phyloP scores from a whole-genome alignment of 2,888 invertebrate species.

The Marasmarcha lunaedactyla region DNA sequence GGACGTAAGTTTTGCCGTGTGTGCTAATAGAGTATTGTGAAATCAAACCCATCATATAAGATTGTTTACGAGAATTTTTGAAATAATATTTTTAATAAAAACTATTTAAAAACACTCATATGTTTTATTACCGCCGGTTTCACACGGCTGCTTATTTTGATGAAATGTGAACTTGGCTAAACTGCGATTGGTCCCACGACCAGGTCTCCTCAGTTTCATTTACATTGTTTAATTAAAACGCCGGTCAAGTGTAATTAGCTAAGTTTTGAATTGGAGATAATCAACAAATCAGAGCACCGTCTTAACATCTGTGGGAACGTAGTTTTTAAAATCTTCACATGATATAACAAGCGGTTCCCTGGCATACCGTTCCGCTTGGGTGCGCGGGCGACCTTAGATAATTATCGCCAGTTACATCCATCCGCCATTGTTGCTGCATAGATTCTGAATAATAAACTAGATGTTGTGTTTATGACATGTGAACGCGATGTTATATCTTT shows the following conservation, averaged over 20 bases:
- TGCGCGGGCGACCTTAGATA: constrained; percentile 55
- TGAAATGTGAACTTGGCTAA: no score
- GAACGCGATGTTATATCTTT: constrained; percentile 7
- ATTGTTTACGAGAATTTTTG: constrained; percentile 21
- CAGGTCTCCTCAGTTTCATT: constrained; percentile 9
- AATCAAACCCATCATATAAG: constrained; percentile 7
- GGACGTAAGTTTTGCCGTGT: no score
- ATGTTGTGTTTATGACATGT: constrained; percentile 38
- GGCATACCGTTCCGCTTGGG: constrained; percentile 57
- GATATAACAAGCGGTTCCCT: constrained; percentile 56
- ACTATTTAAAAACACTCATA: constrained; percentile 35
- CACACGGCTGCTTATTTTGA: constrained; percentile 1
- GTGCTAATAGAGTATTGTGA: constrained; percentile 18
- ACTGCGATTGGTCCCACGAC: constrained; percentile 6
- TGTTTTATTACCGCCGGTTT: constrained; percentile 14
- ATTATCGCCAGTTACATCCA: constrained; percentile 57
- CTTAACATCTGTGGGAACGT: constrained; percentile 53
- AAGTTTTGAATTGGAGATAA: neutral
- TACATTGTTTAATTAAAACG: constrained; percentile 46
- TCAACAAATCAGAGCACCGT: constrained; percentile 47
- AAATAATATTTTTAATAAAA: constrained; percentile 65
- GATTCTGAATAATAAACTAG: constrained; percentile 42
- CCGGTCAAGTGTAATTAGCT: constrained; percentile 57
- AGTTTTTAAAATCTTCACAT: constrained; percentile 65
- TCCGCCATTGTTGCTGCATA: constrained; percentile 53